Base-by-base conservation (phyloP, 2,113 vertebrate genomes). In the Hemibagrus wyckioides region DNA sequence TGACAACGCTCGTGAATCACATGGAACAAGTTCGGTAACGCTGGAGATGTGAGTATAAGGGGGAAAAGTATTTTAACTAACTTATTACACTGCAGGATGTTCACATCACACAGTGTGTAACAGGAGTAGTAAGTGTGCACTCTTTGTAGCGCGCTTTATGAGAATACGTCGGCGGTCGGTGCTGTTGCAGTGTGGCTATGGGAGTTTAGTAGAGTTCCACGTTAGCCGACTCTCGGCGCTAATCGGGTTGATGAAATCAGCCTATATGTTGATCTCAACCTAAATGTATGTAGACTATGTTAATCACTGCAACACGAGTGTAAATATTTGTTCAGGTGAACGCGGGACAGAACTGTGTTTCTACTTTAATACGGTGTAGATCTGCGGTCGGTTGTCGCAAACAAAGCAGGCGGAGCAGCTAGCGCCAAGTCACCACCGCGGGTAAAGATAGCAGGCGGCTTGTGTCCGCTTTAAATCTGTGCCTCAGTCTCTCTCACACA, bases 1-100 rank as follows among this genome's bases (percentile, higher is more conserved):
- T 86, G 82, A 87, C 87, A 86, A 71, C 81, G 52, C 86, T 50
- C 50, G 65, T 33, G 84, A 90, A 89, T 89, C 89, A 89, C 91
- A 90, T 91, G 89, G 83, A 89, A 57, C 25, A 19, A 82, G 59
- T 82, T 80, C 75, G 80, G 82, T 71, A 65, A 71, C 11, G 86
- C 86, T 52, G 48, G n/a, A 61, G 39, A 84, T 54, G 90, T 88
- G 75, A 89, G 90, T 89, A 89, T 63, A 56, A 6, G 76, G 33
- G 30, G 23, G 7, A 25, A 5, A 82, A 76, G 65, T 75, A 76
- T 59, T 52, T 3, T 3, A 76, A 11, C 1, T 39, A 86, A 30
- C 36, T 30, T n/a, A 36, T 11, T 50, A 10, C 25, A 10, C 6
- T 8, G 19, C 15, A 44, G 17, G 2, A 19, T 30, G 44, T 85